phyloP scores from a whole-genome alignment of 1,140 invertebrate species.

The silkworm (Bombyx mori) region ASM3026992v2 NC_085115.1:5835001-5835500 shows the following conservation, averaged over 20 bases:
- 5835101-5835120: too few relatives aligned
- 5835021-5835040: too few relatives aligned
- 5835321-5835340: constrained; percentile 69
- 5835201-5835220: too few relatives aligned
- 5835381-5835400: constrained; percentile 41
- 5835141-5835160: too few relatives aligned
- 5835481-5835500: too few relatives aligned
- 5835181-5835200: neutral
- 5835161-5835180: too few relatives aligned
- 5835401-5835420: constrained; percentile 38
- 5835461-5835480: too few relatives aligned
- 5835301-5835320: constrained; percentile 62
- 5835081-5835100: too few relatives aligned
- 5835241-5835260: constrained; percentile 15
- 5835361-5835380: constrained; percentile 62
- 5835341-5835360: constrained; percentile 69
- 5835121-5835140: too few relatives aligned
- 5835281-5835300: constrained; percentile 68
- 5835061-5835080: too few relatives aligned
- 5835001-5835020: too few relatives aligned
- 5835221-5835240: constrained; percentile 3
- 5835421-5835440: constrained; percentile 12
- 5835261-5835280: constrained; percentile 67
- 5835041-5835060: too few relatives aligned
- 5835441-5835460: neutral